Evolutionary conservation across 1,140 invertebrate genomes (phyloP).

Genomic region (Latrodectus geometricus): DNA sequence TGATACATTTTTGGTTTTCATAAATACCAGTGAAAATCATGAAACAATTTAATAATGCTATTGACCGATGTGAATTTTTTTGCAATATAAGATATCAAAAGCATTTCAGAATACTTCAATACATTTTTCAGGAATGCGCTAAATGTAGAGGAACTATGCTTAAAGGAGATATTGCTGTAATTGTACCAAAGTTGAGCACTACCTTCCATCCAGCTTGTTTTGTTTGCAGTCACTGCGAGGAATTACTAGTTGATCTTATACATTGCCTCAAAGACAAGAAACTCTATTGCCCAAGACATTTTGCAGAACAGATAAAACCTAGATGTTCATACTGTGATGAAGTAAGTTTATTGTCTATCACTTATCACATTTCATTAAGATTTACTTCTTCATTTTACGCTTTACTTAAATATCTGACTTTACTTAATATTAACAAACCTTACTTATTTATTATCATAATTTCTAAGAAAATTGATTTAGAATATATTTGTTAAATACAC

Average conservation of each 20-base stretch:
- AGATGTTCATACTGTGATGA: constrained; percentile 94
- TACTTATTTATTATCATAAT: no score
- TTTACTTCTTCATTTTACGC: no score
- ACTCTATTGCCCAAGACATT: constrained; percentile 92
- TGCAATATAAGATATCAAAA: no score
- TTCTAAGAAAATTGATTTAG: no score
- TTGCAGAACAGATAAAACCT: constrained; percentile 91
- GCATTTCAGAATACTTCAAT: not conserved
- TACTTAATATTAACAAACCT: no score
- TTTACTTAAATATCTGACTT: no score
- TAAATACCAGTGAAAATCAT: no score
- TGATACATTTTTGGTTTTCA: no score
- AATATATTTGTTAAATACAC: no score
- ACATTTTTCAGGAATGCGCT: constrained; percentile 73
- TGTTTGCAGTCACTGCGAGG: constrained; percentile 83
- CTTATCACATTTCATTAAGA: no score
- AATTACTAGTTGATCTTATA: constrained; percentile 90
- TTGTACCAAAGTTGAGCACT: constrained; percentile 77
- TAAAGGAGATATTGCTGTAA: constrained; percentile 78
- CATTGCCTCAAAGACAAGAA: constrained; percentile 89
- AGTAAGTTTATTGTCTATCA: constrained; percentile 75
- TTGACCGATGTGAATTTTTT: no score
- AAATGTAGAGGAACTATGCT: constrained; percentile 76
- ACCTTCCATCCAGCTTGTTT: constrained; percentile 92
- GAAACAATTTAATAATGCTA: no score